These are phyloP conservation scores for Bradypus variegatus DNA, from an alignment of 2,797 vertebrate genomes.

Conservation along the genomic window DNA sequence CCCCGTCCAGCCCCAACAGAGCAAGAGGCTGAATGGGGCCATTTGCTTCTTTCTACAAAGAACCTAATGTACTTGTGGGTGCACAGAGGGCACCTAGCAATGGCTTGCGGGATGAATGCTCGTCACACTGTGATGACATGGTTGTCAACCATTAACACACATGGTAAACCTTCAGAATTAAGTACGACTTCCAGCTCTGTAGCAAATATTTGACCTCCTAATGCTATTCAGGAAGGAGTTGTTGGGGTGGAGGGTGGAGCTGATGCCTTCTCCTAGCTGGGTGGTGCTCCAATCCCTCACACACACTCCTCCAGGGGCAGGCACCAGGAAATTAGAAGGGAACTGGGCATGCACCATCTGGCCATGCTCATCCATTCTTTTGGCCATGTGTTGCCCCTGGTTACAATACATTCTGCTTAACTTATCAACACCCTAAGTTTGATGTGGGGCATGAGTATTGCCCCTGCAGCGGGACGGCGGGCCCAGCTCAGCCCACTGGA, in stretches of 20 bases:
- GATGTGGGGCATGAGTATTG: fast-evolving
- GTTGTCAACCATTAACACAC: neutral
- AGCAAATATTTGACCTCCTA: neutral
- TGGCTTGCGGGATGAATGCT: fast-evolving
- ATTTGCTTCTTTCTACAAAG: neutral
- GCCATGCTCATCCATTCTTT: neutral
- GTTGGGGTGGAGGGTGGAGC: too few relatives aligned
- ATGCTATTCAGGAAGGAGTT: neutral
- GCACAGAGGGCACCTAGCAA: neutral
- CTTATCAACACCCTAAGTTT: fast-evolving
- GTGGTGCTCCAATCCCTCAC: neutral
- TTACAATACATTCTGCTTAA: fast-evolving
- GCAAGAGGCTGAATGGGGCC: neutral
- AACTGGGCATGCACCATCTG: fast-evolving
- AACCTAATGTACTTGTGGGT: neutral
- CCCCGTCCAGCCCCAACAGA: neutral
- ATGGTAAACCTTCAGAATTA: neutral
- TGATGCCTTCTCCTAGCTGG: neutral
- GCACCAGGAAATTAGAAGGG: neutral
- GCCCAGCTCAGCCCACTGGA: neutral
- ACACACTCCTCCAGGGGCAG: neutral
- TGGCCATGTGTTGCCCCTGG: neutral
- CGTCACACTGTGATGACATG: fast-evolving
- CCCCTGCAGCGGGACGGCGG: neutral
- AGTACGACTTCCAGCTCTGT: neutral